Conservation (phyloP, 2,113 vertebrate species). For the Melierax canorus region DNA sequence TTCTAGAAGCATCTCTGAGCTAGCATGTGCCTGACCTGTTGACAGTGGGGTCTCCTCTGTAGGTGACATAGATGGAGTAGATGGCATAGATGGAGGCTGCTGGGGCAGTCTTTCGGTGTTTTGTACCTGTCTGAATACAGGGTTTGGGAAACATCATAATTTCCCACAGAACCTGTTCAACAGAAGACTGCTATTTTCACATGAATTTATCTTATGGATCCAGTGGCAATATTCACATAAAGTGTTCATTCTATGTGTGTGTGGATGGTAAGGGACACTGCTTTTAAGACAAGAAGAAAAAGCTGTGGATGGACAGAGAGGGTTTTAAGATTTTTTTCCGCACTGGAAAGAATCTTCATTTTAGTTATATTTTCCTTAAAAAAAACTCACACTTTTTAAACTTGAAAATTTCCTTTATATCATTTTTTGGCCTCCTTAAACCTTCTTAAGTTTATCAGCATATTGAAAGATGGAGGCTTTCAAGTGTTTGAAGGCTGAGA, state of each 20-base stretch:
- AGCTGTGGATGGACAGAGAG: background rate
- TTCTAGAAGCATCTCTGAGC: background rate
- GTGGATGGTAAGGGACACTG: background rate
- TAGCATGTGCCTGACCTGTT: background rate
- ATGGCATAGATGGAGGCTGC: background rate
- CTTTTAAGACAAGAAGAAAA: background rate
- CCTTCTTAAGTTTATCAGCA: background rate
- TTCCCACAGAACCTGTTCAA: background rate
- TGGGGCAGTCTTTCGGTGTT: background rate
- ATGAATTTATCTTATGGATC: background rate
- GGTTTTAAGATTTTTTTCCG: background rate
- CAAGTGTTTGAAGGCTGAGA: background rate
- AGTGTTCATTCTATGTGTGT: background rate
- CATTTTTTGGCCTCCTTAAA: background rate
- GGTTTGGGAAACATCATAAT: rapidly evolving
- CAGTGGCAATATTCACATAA: background rate
- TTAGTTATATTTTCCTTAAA: background rate
- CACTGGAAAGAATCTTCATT: background rate
- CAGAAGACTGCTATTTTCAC: background rate
- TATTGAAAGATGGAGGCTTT: background rate
- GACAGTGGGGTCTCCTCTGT: background rate
- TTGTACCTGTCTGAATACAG: background rate
- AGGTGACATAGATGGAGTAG: background rate
- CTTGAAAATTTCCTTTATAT: background rate
- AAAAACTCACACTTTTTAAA: background rate